Percentiles rank a stretch among this genome's conserved stretches.
These are phyloP conservation scores for Philopotamus ludificatus DNA, from an alignment of 1,140 invertebrate species.

Conservation along the genomic window DNA sequence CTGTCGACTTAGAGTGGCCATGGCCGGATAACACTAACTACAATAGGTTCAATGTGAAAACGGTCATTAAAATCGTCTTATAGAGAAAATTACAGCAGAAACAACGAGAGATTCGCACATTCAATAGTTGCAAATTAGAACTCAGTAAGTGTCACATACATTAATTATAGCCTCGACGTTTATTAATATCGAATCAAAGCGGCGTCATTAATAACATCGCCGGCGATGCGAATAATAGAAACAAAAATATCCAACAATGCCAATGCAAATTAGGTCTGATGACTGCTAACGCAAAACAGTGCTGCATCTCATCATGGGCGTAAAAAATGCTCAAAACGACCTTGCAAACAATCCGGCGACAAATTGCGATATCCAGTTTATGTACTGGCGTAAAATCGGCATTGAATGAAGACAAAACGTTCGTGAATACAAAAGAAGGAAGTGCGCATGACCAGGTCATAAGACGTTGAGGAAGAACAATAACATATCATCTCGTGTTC, in stretches of 20 bases:
- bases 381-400: background rate
- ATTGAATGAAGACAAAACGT: background rate
- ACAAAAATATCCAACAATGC: too few relatives aligned
- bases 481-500: background rate
- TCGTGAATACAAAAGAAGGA: conserved; percentile 13
- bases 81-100: background rate
- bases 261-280: too few relatives aligned
- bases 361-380: background rate
- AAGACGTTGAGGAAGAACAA: conserved; percentile 10
- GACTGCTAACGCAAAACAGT: background rate
- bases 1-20: too few relatives aligned
- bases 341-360: conserved; percentile 10
- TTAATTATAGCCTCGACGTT: too few relatives aligned
- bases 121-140: too few relatives aligned
- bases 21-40: too few relatives aligned
- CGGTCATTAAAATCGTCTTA: background rate
- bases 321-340: conserved; percentile 4
- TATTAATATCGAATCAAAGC: too few relatives aligned
- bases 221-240: too few relatives aligned
- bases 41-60: background rate
- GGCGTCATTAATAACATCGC: too few relatives aligned
- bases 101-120: too few relatives aligned
- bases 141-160: too few relatives aligned
- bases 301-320: background rate
- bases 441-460: background rate